A percentile compares a stretch with the other conserved stretches of the same genome.
Evolutionary conservation across 2,797 vertebrate genomes (phyloP).

Genomic region (Pseudotriccus pelzelni): DNA sequence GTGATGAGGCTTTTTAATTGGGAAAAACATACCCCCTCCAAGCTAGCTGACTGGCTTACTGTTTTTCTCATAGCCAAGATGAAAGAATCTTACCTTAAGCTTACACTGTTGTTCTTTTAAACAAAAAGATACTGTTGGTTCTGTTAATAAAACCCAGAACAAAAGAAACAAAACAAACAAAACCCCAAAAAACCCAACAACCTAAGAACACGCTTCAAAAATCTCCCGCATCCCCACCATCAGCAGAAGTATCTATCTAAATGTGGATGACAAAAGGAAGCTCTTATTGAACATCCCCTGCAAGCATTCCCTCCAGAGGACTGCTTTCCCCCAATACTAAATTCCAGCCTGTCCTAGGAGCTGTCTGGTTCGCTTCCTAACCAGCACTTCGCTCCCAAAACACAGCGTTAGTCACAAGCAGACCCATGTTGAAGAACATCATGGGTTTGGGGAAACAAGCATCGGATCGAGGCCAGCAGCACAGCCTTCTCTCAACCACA

Average conservation of each 20-base stretch:
- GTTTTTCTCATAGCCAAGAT: background rate
- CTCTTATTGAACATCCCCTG: background rate
- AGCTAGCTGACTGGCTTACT: background rate
- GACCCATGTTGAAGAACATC: background rate
- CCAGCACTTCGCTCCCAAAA: background rate
- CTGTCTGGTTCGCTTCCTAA: background rate
- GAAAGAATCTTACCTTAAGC: background rate
- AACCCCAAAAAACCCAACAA: background rate
- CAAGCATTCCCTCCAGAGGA: background rate
- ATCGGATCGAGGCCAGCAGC: rapidly evolving
- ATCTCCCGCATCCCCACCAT: background rate
- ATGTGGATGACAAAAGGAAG: background rate
- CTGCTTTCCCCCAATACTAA: background rate
- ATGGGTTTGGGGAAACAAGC: background rate
- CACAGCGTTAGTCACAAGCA: rapidly evolving
- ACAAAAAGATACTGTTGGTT: background rate
- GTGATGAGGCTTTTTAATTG: background rate
- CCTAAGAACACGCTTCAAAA: background rate
- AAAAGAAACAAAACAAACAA: background rate
- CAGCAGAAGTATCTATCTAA: background rate
- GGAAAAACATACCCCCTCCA: background rate
- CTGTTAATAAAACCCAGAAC: background rate
- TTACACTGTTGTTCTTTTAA: background rate
- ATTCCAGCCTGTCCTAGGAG: background rate
- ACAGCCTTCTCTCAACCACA: background rate